phyloP scores from a whole-genome alignment of 2,113 vertebrate species.

The Elachura formosa region DNA sequence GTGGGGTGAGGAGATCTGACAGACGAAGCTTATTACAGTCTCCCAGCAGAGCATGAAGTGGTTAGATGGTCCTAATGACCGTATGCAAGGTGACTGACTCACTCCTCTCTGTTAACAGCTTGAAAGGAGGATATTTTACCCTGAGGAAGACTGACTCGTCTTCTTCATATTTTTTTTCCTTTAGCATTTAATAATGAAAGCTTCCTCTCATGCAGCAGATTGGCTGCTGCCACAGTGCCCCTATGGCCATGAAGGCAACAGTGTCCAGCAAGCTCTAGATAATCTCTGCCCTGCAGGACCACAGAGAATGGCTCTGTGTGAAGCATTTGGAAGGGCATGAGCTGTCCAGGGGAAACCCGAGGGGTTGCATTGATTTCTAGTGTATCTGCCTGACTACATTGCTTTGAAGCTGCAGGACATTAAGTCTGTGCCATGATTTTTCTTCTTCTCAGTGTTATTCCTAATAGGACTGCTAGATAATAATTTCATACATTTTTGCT shows the following conservation, averaged over 20 bases:
- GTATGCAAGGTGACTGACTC: not conserved
- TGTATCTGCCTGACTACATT: fast-evolving
- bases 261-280: not conserved
- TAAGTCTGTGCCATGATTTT: not conserved
- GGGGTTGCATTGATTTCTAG: not conserved
- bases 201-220: not conserved
- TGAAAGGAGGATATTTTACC: not conserved
- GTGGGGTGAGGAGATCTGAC: not conserved
- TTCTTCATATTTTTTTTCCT: not conserved
- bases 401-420: not conserved
- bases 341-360: not conserved
- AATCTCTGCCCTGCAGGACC: not conserved
- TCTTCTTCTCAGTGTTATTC: not conserved
- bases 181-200: not conserved
- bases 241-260: not conserved
- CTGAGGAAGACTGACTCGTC: not conserved
- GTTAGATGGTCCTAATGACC: not conserved
- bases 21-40: not conserved
- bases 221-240: not conserved
- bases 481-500: not conserved
- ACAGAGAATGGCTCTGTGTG: not conserved
- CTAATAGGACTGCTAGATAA: not conserved
- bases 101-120: not conserved
- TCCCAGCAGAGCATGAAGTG: not conserved
- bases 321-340: not conserved